Evolutionary conservation across 2,113 vertebrate species (phyloP).

Genomic region (Microcebus lehilahytsara): DNA sequence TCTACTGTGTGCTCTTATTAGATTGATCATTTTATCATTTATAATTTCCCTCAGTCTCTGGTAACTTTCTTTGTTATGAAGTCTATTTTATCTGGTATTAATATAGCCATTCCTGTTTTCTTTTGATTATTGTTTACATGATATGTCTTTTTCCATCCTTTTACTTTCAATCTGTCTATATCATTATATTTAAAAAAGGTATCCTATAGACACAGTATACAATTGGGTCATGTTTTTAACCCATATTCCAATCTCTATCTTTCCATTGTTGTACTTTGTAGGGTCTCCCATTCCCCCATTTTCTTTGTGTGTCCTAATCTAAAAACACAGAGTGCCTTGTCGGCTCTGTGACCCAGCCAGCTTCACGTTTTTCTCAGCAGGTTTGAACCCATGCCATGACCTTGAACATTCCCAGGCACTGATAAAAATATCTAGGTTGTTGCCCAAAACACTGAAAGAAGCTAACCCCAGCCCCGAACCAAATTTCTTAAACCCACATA

Average conservation of each 20-base stretch:
- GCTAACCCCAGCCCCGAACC: not conserved
- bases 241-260: not conserved
- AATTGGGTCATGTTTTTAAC: not conserved
- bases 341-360: not conserved
- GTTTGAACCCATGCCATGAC: not conserved
- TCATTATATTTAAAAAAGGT: not conserved
- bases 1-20: not conserved
- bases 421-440: not conserved
- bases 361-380: not conserved
- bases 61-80: conserved; percentile 27
- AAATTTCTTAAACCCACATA: not conserved
- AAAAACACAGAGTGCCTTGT: not conserved
- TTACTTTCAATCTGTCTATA: not conserved
- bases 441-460: not conserved
- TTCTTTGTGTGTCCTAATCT: not conserved
- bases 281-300: not conserved
- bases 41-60: not conserved
- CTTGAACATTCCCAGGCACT: not conserved
- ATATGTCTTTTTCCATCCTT: not conserved
- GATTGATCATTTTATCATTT: not conserved
- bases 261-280: not conserved
- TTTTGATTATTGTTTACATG: not conserved
- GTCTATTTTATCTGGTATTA: not conserved
- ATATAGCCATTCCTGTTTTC: not conserved
- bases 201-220: not conserved